Evolutionary conservation across 2,888 invertebrate species (phyloP).

Genomic region (Ochropacha duplaris): DNA sequence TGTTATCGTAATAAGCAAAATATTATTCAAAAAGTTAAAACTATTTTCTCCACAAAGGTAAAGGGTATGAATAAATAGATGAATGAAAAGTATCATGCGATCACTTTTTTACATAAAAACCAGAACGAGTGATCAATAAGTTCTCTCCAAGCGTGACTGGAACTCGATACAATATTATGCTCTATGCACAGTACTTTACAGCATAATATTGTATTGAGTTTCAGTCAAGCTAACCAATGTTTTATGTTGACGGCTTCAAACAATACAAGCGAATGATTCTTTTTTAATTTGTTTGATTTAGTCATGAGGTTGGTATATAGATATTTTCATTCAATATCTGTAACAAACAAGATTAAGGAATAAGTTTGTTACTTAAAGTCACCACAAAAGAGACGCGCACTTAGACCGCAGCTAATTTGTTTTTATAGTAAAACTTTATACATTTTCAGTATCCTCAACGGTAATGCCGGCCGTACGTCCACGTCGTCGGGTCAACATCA

Average conservation of each 20-base stretch:
- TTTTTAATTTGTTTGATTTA: constrained; percentile 12
- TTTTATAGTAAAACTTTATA: constrained; percentile 75
- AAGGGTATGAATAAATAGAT: background rate
- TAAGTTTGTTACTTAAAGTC: constrained; percentile 61
- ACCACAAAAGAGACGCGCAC: constrained; percentile 54
- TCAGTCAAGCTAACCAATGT: too few relatives aligned
- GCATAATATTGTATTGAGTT: background rate
- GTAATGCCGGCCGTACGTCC: constrained; percentile 42
- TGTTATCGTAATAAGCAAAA: too few relatives aligned
- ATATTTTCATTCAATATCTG: constrained; percentile 40
- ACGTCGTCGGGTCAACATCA: constrained; percentile 26
- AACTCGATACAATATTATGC: background rate
- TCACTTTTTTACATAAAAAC: background rate
- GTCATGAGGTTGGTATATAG: constrained; percentile 32
- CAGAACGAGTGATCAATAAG: background rate
- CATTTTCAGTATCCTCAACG: constrained; percentile 59
- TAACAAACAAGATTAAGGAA: constrained; percentile 62
- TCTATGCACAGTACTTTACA: background rate
- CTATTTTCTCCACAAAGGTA: too few relatives aligned
- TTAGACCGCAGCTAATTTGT: constrained; percentile 69
- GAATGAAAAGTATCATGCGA: background rate
- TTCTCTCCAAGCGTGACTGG: background rate
- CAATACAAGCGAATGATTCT: background rate
- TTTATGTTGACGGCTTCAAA: background rate
- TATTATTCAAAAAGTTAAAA: too few relatives aligned